phyloP scores from a whole-genome alignment of 2,888 invertebrate genomes.

The Apodemia mormo region DNA sequence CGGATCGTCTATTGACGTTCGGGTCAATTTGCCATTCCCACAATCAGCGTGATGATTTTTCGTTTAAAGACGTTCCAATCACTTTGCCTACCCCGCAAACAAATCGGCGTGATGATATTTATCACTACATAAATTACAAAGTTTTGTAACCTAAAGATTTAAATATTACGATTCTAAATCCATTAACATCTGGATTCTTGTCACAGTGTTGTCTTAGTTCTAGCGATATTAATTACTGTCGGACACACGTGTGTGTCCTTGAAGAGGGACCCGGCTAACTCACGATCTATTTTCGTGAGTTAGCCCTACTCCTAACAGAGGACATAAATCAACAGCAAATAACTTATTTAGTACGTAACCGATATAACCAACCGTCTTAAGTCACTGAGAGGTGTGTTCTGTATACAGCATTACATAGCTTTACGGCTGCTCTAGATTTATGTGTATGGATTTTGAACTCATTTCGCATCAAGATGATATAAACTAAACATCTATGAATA shows the following conservation, averaged over 20 bases:
- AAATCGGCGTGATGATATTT: too few species aligned
- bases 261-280: conserved; percentile 45
- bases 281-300: conserved; percentile 13
- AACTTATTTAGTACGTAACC: conserved; percentile 10
- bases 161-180: neutral
- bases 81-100: too few species aligned
- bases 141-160: too few species aligned
- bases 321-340: conserved; percentile 12
- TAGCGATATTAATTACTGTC: conserved; percentile 45
- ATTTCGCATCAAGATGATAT: neutral
- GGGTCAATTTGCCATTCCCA: too few species aligned
- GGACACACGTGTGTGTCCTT: conserved; percentile 58
- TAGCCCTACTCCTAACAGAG: conserved; percentile 14
- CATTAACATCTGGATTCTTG: conserved; percentile 16
- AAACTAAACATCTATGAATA: neutral
- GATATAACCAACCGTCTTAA: conserved; percentile 11
- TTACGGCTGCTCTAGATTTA: conserved; percentile 5
- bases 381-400: conserved; percentile 4
- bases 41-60: too few species aligned
- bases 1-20: too few species aligned
- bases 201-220: conserved; percentile 20
- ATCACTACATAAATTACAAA: too few species aligned
- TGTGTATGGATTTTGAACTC: neutral
- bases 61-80: too few species aligned
- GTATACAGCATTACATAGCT: neutral